phyloP scores from a whole-genome alignment of 2,797 vertebrate genomes.

The Podargus strigoides region DNA sequence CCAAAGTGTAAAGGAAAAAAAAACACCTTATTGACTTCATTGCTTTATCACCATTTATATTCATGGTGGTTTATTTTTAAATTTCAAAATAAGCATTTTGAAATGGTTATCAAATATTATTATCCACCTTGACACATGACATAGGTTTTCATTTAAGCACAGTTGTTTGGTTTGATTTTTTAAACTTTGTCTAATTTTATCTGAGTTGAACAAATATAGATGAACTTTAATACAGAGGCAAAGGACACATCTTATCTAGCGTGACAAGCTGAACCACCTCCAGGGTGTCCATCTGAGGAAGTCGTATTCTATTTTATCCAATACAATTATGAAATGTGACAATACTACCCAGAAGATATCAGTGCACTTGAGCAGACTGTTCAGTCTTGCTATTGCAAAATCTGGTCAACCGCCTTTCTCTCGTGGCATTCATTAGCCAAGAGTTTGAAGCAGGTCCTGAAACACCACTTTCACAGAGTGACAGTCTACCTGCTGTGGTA shows the following conservation, averaged over 20 bases:
- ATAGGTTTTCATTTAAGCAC: not conserved
- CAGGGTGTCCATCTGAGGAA: conserved; percentile 15
- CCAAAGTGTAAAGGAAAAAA: not conserved
- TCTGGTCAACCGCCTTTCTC: not conserved
- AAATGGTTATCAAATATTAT: not conserved
- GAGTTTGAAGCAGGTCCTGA: not conserved
- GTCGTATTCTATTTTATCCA: not conserved
- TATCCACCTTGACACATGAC: not conserved
- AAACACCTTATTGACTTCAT: not conserved
- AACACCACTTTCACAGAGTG: not conserved
- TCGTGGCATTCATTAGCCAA: not conserved
- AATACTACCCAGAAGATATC: not conserved
- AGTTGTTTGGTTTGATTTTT: not conserved
- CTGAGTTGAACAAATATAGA: not conserved
- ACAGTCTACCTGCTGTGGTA: not conserved
- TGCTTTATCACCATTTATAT: not conserved
- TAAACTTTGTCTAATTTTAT: not conserved
- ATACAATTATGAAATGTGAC: not conserved
- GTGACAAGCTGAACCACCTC: not conserved
- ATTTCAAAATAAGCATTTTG: not conserved
- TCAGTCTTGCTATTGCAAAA: not conserved
- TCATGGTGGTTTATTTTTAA: not conserved
- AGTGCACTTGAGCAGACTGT: not conserved
- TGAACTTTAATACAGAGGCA: conserved; percentile 16
- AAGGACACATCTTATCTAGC: not conserved